Base-by-base conservation (phyloP, 1,140 invertebrate species). In the Polypedilum vanderplanki region DNA sequence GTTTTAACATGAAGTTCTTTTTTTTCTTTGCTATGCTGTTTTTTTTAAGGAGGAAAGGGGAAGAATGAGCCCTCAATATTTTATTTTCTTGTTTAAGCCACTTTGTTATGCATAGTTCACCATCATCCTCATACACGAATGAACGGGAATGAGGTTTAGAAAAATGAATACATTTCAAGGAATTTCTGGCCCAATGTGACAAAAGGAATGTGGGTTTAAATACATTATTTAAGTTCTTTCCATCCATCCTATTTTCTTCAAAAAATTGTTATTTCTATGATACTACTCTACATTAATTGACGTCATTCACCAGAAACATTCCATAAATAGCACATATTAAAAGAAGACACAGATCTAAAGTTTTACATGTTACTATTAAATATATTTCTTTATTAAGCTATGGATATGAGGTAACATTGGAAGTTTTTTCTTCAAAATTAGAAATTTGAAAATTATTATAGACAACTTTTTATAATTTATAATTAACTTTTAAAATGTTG, bases 191-290 rank as follows among this genome's bases (percentile, higher is more conserved):
- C 12, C 15, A 12, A 57, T 57, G 46, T 57, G 46, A 57, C 46
- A 57, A 57, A 57, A 57, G 46, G 46, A 57, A 57, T 57, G 46
- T 57, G 46, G 46, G 46, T 57, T 57, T 57, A 57, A 57, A 57
- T 57, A 57, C 46, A 57, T 57, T 57, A 57, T 57, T 57, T 57
- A 57, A 57, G 46, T 57, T 57, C n/a, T 57, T 33, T 46, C 41
- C 2, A 46, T n/a, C 46, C n/a, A 57, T 57, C 46, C 46, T 15
- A 57, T 15, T 57, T 57, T 57, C 41, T 3, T 57, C 46, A 15
- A 57, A 12, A 15, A n/a, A 4, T n/a, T 57, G 12, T n/a, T n/a
- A 12, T 57, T 57, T 57, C 10, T 12, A n/a, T 57, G 15, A 57
- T 12, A n/a, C 46, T 15, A 57, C n/a, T n/a, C n/a, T n/a, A n/a